Evolutionary conservation across 2,797 vertebrate genomes (phyloP), one percentile per base, ranked within the genome.

Genomic region (Podarcis lilfordi): DNA sequence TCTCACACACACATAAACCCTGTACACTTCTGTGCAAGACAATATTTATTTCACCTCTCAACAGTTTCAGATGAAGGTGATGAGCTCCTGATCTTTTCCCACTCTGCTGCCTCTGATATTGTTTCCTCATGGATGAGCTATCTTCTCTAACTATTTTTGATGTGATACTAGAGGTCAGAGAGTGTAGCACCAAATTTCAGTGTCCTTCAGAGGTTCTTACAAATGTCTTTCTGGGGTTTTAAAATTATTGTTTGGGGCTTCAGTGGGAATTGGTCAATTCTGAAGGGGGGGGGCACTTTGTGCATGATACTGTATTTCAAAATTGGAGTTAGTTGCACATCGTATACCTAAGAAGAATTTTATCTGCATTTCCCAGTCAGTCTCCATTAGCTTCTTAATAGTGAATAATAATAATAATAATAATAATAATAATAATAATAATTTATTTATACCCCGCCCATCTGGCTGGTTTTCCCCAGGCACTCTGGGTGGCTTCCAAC

Each of bases 61-160:
- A n/a, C 77, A 55, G 76, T 79, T 86, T 25, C 85, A 80, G 77
- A 37, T 59, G 64, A 86, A 86, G 77, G 77, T n/a, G 66, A 88
- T 71, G 76, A 88, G 76, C 66, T 88, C 66, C 45, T 61, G 77
- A 88, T 88, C 76, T 88, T 88, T 88, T 88, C n/a, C 82, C 68
- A 72, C 76, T 72, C 76, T 79, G 68, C 35, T 84, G 55, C 66
- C 40, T 79, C 75, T 88, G 61, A 84, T 84, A 84, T 80, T 80
- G 68, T 88, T 84, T 88, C 69, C 82, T 88, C 82, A 79, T 83
- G 87, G 81, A 79, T 88, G 81, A 88, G 75, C 35, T 88, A 79
- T 64, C 81, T 84, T 84, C 55, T 69, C 50, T 74, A 84, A 68
- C 68, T 84, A 84, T 74, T 88, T 88, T 79, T 88, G 87, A 84